Evolutionary conservation across 2,113 vertebrate genomes (phyloP), one percentile per base, ranked within the genome.

Genomic region (Butastur rufipennis): DNA sequence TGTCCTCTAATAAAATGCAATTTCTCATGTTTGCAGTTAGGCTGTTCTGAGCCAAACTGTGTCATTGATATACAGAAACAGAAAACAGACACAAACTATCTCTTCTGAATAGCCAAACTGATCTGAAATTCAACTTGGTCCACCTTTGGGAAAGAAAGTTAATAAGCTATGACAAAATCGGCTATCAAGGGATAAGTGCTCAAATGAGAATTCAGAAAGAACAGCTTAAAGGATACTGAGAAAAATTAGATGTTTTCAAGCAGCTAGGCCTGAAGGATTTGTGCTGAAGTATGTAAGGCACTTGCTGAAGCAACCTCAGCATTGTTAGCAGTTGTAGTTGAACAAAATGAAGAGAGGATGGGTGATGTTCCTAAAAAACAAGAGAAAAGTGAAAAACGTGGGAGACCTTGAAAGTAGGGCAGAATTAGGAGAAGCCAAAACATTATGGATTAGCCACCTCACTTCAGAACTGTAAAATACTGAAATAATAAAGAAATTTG

Each of bases 141-240:
- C 71, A 6, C 43, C 16, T 73, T 62, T 17, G 52, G n/a, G 32
- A 92, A 40, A 56, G 50, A 90, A 94, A 87, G n/a, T 2, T 62
- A 79, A 32, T 19, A 80, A 65, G 18, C 17, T 88, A 10, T 21
- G 40, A 66, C 25, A 82, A 86, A 90, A 90, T 59, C 29, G 8
- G 1, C 4, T 3, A 42, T 12, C 26, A 23, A 4, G 2, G 15
- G 8, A 0, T 19, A 72, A 65, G 5, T 21, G 31, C 16, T 93
- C 31, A 81, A 81, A 58, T 6, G 10, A 73, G 31, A 93, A 77
- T 66, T 66, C 11, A 50, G 36, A 73, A 66, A 34, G 14, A 95
- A 31, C 7, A 21, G 4, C 25, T 79, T 61, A 86, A 88, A 86
- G 40, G 10, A 40, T 23, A 48, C 11, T 19, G 47, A 83, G 18